Conservation (phyloP, 1,140 invertebrate species). For the Leptinotarsa undecemlineata region DNA sequence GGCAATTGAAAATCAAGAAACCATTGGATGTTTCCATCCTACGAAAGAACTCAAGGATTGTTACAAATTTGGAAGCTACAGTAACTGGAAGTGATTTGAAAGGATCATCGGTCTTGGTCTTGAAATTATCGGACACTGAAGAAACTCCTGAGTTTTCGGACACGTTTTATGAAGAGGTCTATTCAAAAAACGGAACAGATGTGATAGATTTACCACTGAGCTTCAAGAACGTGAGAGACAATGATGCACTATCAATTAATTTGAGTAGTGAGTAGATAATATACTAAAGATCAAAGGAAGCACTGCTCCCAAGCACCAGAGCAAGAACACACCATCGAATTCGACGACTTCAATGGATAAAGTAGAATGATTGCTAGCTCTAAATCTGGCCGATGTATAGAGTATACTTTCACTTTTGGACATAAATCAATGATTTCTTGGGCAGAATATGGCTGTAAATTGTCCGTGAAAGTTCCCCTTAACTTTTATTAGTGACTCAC, state of each 20-base stretch:
- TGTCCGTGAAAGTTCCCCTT: no score
- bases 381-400: no score
- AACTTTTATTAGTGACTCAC: no score
- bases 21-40: slow-evolving; percentile 17
- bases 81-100: not conserved
- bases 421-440: no score
- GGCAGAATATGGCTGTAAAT: no score
- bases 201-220: not conserved
- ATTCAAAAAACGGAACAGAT: not conserved
- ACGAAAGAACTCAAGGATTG: slow-evolving; percentile 8
- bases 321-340: no score
- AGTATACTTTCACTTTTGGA: no score
- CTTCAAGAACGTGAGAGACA: not conserved
- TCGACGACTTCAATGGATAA: no score
- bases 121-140: slow-evolving; percentile 20
- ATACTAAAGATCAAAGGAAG: no score
- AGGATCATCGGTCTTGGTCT: slow-evolving; percentile 28
- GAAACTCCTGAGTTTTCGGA: slow-evolving; percentile 18
- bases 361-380: no score
- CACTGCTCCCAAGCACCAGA: no score
- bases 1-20: slow-evolving; percentile 11
- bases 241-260: not conserved
- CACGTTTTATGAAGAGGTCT: slow-evolving; percentile 25
- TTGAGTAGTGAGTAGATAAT: not conserved
- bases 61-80: slow-evolving; percentile 31